A percentile compares a stretch with the other conserved stretches of the same genome.
Conservation (phyloP, 2,113 vertebrate species). For the Corythoichthys intestinalis region DNA sequence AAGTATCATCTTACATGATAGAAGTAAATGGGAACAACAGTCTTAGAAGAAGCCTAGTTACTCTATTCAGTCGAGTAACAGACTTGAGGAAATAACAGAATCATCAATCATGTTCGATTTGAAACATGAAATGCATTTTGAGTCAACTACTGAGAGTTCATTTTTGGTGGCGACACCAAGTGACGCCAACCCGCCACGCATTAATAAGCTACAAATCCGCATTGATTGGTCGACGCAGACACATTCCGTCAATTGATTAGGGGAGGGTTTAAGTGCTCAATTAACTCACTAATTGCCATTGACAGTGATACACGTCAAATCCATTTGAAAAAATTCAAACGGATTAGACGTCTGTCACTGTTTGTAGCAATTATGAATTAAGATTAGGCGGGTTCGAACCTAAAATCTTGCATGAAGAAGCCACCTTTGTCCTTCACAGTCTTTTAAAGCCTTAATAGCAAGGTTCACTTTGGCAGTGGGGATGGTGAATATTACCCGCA, state of each 20-base stretch:
- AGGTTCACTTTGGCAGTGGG: conserved; percentile 39
- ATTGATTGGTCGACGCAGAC: conserved; percentile 55
- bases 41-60: background rate
- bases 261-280: background rate
- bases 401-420: conserved; percentile 20
- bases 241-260: conserved; percentile 33
- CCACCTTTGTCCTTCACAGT: conserved; percentile 46
- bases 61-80: background rate
- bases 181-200: background rate
- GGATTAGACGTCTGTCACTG: too few relatives aligned
- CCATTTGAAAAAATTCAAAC: too few relatives aligned
- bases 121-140: conserved; percentile 8
- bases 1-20: background rate
- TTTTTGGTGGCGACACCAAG: background rate
- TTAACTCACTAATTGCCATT: too few relatives aligned
- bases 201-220: background rate
- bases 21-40: background rate
- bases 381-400: conserved; percentile 7
- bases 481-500: conserved; percentile 18
- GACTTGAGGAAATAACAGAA: background rate
- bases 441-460: conserved; percentile 64
- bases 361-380: background rate
- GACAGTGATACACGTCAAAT: too few relatives aligned
- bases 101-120: background rate
- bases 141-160: background rate